These are phyloP conservation scores for Echinarachnius parma DNA, from an alignment of 53 echinoderm and acorn worm species.

Conservation along the genomic window DNA sequence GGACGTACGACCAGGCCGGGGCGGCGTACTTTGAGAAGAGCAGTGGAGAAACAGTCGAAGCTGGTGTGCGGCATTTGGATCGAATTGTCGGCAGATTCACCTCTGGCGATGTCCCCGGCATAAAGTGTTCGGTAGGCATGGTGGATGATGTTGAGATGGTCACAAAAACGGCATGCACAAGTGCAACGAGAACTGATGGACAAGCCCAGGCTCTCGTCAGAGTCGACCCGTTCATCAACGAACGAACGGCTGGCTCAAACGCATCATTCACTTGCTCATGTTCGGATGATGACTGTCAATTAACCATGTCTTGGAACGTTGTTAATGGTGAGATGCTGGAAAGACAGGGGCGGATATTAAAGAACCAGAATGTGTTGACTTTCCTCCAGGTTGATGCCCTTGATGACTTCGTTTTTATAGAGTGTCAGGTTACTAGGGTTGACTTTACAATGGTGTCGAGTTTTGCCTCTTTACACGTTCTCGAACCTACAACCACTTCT, in stretches of 20 bases:
- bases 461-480: not conserved
- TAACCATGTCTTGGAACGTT: not conserved
- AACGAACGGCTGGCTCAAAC: constrained; percentile 5
- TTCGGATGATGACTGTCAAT: too few relatives aligned
- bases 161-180: not conserved
- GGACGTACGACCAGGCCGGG: constrained; percentile 9
- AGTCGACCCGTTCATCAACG: constrained; percentile 26
- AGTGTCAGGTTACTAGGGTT: not conserved
- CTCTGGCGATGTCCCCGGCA: not conserved
- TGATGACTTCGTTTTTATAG: not conserved
- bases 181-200: not conserved
- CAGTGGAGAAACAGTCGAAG: not conserved
- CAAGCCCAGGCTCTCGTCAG: not conserved
- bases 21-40: constrained; percentile 1
- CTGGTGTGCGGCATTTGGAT: not conserved
- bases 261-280: not conserved
- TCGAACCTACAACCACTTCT: not conserved
- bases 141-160: not conserved
- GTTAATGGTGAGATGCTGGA: not conserved
- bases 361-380: not conserved
- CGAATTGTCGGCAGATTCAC: constrained; percentile 19
- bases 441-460: too few relatives aligned
- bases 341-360: not conserved
- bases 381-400: not conserved
- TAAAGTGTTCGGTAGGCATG: not conserved